Conservation (phyloP, 2,113 vertebrate species). For the Spilogale gracilis region DNA sequence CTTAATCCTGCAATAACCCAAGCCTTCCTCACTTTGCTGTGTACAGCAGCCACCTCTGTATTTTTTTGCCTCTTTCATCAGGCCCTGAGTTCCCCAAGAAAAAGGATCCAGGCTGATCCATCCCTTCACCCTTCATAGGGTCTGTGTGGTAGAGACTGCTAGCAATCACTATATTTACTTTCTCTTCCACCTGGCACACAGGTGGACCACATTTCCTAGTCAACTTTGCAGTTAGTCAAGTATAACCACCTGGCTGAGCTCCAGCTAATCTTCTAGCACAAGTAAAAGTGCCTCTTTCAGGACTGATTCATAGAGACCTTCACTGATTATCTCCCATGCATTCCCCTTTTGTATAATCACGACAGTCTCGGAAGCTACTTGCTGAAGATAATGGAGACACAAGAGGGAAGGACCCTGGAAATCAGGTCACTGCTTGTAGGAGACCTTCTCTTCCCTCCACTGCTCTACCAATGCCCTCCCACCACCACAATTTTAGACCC, state of each 20-base stretch:
- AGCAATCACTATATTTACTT: neutral
- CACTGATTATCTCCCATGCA: neutral
- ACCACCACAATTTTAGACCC: neutral
- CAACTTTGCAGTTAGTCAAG: neutral
- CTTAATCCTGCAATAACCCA: neutral
- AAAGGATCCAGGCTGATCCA: neutral
- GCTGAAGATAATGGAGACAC: neutral
- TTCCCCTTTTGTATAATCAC: neutral
- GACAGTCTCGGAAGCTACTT: neutral
- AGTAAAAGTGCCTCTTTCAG: neutral
- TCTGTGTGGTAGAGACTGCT: neutral
- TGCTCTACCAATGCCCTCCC: neutral
- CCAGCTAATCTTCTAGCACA: neutral
- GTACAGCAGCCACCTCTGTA: neutral
- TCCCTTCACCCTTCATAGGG: neutral
- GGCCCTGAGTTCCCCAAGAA: neutral
- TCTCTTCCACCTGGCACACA: neutral
- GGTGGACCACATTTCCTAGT: neutral
- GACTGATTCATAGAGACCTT: neutral
- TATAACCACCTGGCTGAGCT: neutral
- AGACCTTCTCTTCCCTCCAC: neutral
- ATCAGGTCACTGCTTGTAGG: neutral
- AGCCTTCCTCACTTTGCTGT: neutral
- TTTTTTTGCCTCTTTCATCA: neutral
- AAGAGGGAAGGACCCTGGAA: neutral